These are phyloP conservation scores for Deilephila porcellus DNA, from an alignment of 2,888 invertebrate genomes.

Conservation along the genomic window DNA sequence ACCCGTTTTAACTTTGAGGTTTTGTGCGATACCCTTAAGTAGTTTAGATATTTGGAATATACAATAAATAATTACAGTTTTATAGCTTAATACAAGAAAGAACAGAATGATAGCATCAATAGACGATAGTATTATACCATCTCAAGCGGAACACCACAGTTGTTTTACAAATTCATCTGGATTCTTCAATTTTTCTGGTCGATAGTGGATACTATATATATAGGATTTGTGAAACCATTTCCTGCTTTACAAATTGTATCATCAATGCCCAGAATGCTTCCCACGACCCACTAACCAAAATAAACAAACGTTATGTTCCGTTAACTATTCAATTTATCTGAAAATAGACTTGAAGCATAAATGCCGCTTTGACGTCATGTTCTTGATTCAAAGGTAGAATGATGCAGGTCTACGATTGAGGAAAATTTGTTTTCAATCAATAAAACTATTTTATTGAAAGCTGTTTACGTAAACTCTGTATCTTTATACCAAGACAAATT, in stretches of 20 bases:
- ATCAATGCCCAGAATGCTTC: conserved; percentile 2
- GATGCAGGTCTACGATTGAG: conserved; percentile 3
- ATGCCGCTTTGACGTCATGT: conserved; percentile 17
- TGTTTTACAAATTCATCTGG: too few relatives aligned
- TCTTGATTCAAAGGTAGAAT: conserved; percentile 5
- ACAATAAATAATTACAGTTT: too few relatives aligned
- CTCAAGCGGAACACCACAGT: too few relatives aligned
- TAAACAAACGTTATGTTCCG: conserved; percentile 23
- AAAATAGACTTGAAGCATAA: conserved; percentile 11
- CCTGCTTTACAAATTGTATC: conserved; percentile 4
- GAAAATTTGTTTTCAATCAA: conserved; percentile 9
- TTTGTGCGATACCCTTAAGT: too few relatives aligned
- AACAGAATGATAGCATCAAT: too few relatives aligned
- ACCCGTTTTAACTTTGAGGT: too few relatives aligned
- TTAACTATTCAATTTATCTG: conserved; percentile 24
- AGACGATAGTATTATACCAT: too few relatives aligned
- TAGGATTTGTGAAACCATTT: not conserved
- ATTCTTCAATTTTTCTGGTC: not conserved
- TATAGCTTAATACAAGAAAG: too few relatives aligned
- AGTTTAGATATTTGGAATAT: too few relatives aligned
- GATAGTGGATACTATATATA: not conserved
- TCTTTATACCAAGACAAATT: too few relatives aligned
- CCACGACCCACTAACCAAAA: conserved; percentile 13
- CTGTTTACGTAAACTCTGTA: not conserved
- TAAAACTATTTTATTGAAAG: not conserved